phyloP scores from a whole-genome alignment of 2,797 vertebrate genomes.

The Sphenopsis melanotis region DNA sequence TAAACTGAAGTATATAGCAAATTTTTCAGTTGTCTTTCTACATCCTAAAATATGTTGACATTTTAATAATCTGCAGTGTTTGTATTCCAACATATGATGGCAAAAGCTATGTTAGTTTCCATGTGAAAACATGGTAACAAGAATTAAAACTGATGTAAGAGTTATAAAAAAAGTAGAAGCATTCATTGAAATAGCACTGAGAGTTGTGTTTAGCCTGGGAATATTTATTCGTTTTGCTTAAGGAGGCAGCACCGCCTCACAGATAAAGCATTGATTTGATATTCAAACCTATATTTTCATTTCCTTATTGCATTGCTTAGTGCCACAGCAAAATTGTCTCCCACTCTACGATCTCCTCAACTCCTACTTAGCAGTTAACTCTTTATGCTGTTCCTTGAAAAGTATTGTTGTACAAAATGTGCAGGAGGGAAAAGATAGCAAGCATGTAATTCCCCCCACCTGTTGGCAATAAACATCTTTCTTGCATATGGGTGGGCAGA shows the following conservation, averaged over 20 bases:
- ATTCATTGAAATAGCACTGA: not conserved
- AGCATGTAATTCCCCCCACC: accelerated
- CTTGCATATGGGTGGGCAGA: not conserved
- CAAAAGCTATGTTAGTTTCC: not conserved
- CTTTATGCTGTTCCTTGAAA: not conserved
- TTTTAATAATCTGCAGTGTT: not conserved
- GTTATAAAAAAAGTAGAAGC: not conserved
- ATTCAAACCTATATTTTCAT: not conserved
- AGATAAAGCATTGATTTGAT: not conserved
- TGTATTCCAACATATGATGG: not conserved
- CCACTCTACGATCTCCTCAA: not conserved
- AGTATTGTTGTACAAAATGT: not conserved
- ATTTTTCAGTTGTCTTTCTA: not conserved
- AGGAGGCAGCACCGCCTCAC: not conserved
- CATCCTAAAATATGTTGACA: not conserved
- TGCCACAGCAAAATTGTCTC: not conserved
- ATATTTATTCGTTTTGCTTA: not conserved
- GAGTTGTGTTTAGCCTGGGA: not conserved
- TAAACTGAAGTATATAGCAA: not conserved
- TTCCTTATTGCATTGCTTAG: not conserved
- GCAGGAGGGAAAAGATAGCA: not conserved
- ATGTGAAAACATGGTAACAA: slow-evolving; percentile 1
- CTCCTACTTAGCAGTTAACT: not conserved
- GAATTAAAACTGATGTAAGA: not conserved
- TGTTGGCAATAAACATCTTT: not conserved